Evolutionary conservation across 1,140 invertebrate species (phyloP).

Genomic region (Vanessa atalanta): DNA sequence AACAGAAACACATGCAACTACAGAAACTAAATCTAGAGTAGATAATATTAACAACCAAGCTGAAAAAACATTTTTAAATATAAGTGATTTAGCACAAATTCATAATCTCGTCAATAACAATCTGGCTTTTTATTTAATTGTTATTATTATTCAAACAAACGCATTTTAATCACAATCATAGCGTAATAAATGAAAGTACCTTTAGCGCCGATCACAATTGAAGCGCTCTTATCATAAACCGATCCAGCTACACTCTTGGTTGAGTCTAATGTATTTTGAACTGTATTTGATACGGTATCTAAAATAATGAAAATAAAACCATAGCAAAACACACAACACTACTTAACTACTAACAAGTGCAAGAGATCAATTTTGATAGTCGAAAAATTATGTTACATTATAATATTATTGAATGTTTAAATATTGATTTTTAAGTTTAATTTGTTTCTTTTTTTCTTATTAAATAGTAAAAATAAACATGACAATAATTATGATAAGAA

Average conservation of each 20-base stretch:
- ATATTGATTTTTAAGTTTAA: too few species aligned
- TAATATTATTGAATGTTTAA: too few species aligned
- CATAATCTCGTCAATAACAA: too few species aligned
- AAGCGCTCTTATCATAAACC: conserved; percentile 41
- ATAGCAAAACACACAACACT: background rate
- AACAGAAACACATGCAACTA: conserved; percentile 32
- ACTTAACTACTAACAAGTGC: background rate
- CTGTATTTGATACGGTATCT: conserved; percentile 41
- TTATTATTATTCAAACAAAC: background rate
- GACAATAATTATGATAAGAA: too few species aligned
- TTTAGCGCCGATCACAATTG: conserved; percentile 40
- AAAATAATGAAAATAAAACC: conserved; percentile 30
- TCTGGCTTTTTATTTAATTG: background rate
- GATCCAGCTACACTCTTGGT: conserved; percentile 39
- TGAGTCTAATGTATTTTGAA: conserved; percentile 42
- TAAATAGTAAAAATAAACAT: background rate
- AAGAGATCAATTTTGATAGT: too few species aligned
- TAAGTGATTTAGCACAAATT: too few species aligned
- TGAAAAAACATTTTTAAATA: background rate
- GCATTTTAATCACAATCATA: background rate
- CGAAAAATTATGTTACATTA: too few species aligned
- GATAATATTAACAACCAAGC: background rate
- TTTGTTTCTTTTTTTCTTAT: too few species aligned
- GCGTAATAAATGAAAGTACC: conserved; percentile 21
- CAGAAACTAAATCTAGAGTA: conserved; percentile 4